Conservation (phyloP, 2,113 vertebrate genomes). For the Sitta europaea region DNA sequence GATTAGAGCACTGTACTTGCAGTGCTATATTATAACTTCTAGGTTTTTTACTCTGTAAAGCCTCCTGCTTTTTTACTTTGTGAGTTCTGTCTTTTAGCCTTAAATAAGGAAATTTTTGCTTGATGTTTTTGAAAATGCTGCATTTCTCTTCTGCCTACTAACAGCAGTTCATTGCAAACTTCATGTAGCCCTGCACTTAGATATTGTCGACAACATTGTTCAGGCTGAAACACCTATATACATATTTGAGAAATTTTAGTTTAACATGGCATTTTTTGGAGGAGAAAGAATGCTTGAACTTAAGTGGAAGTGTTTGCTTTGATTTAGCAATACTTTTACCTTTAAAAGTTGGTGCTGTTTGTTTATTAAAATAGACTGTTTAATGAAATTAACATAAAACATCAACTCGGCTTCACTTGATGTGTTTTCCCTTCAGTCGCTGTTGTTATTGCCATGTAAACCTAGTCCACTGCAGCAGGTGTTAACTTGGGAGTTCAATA, state of each 20-base stretch:
- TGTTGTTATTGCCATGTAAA: background rate
- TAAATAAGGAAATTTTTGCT: conserved; percentile 62
- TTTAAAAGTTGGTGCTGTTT: background rate
- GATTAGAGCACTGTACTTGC: background rate
- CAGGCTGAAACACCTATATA: background rate
- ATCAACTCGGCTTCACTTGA: background rate
- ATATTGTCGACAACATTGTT: background rate
- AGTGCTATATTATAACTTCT: background rate
- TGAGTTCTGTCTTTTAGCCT: conserved; percentile 67
- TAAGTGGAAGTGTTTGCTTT: background rate
- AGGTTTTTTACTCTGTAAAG: background rate
- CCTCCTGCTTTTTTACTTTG: conserved; percentile 45
- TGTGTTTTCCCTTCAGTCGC: background rate
- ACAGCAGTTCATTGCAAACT: background rate
- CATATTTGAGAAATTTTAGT: background rate
- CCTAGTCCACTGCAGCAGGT: background rate
- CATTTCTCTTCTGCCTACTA: conserved; percentile 39
- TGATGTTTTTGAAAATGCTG: conserved; percentile 25
- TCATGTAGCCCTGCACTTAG: background rate
- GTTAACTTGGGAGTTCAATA: background rate
- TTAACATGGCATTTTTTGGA: background rate
- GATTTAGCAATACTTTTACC: background rate
- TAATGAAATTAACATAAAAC: background rate
- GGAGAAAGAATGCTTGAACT: background rate
- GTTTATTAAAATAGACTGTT: background rate